Base-by-base conservation (phyloP, 1,140 invertebrate genomes). In the Drosophila lacteicornis region DNA sequence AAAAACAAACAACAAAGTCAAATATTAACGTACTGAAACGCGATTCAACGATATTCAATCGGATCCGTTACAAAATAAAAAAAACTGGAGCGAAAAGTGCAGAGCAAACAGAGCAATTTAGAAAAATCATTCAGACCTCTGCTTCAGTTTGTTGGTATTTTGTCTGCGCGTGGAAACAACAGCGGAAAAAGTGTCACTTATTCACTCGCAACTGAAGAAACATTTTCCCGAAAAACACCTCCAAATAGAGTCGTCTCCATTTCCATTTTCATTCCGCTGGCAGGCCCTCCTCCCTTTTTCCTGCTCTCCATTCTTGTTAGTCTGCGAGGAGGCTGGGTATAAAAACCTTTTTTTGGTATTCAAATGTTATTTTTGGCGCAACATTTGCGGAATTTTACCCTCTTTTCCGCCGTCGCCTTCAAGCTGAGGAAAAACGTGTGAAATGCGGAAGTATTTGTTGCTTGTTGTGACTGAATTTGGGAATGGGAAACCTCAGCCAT, bases 1-100 rank as follows among this genome's bases (percentile, higher is more conserved):
- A 88, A 88, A 88, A 88, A 84, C 84, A 87, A 87, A 87, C 84
- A 88, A 65, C 69, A 67, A 88, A 83, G 63, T 88, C 85, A 88
- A 88, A 88, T 81, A 88, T 88, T 88, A 84, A 88, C 78, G 80
- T 73, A 43, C 80, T 79, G 73, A 61, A 68, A 70, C 76, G 80
- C 77, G 65, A 68, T 43, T 70, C 69, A 81, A 53, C 75, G 66
- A 74, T 78, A 76, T 71, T 65, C 67, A 71, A 76, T 70, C 57
- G 60, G 50, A 81, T 81, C 74, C 30, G 55, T 67, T 17, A 25
- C 33, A 65, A 45, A 36, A 56, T 19, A 25, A 25, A 3, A 25
- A 15, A 55, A 30, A 25, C 40, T 38, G n/a, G 36, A 49, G 56
- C 47, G 47, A 50, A 62, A 62, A 62, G 71, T 57, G 63, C 60